Evolutionary conservation across 2,888 invertebrate genomes (phyloP), one percentile per base, ranked within the genome.

Genomic region (Sceliomorpha sp.): DNA sequence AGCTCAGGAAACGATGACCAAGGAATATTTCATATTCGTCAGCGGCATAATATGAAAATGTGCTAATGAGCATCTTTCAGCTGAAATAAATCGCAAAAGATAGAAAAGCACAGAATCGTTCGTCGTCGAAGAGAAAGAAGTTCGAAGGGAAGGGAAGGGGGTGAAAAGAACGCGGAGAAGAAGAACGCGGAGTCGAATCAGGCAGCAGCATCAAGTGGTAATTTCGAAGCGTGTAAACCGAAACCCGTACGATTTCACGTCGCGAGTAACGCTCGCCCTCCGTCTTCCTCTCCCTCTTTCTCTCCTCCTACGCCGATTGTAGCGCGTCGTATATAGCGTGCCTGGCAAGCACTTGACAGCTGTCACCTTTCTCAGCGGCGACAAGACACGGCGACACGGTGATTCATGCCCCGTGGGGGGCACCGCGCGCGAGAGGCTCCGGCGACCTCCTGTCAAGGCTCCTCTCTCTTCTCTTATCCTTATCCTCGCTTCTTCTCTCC

Each of bases 381-480:
- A 86, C 83, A 85, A 78, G 84, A 82, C 77, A 75, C 79, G 75
- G 78, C 76, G 81, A 81, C 76, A 69, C 66, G 80, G 81, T 85
- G 86, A 87, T 86, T 86, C 87, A 86, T 84, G 78, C 83, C 76
- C 80, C 68, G 72, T 77, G 80, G 84, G 79, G 80, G 80, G 74
- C 79, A 74, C 62, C 51, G 70, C 59, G 64, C 68, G 73, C 69
- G 47, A 51, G 53, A 76, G 76, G 76, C 75, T 79, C 79, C 75
- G 71, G 79, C 83, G 84, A 85, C 86, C 85, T 85, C 81, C 80
- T 84, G 85, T 84, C 85, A 85, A 73, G 80, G 80, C 76, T 78
- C 75, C 76, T 67, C 31, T 42, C 44, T 27, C 34, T 55, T 24
- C 7, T 48, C 40, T 44, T 53, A 29, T 58, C 53, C 45, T 26